Evolutionary conservation across 2,888 invertebrate species (phyloP), one percentile per base, ranked within the genome.

Genomic region (Cetonia aurata): DNA sequence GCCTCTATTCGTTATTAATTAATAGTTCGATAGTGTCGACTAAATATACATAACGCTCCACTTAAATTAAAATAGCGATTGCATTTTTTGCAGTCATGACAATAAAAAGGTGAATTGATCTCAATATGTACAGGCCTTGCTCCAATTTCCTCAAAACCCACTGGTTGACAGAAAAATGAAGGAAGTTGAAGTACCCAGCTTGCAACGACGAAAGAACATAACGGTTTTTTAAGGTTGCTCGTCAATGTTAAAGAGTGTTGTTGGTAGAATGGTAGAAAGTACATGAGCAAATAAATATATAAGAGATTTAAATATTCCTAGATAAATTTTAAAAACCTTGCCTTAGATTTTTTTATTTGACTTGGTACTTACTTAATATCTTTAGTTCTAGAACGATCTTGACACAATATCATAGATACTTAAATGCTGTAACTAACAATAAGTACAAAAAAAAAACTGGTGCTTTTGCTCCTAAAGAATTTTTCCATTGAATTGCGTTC

Each of bases 1-100:
- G 55, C 56, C 44, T 56, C 31, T 15, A 65, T 17, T 53, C n/a
- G n/a, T 19, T n/a, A 53, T 53, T 53, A 31, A 53, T 12, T 42
- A 15, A 42, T 57, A 41, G 8, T 57, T 15, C 17, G 15, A 15
- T 25, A 25, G 4, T 17, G 31, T 12, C 41, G 33, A 13, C 10
- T 37, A n/a, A n/a, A 13, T 10, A 31, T 31, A 42, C 4, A 19
- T 12, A 19, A n/a, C 46, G 67, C 6, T 67, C 55, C 37, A 67
- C 15, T 46, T 67, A 56, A 67, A 56, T 67, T 62, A 9, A 25
- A 59, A 44, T 59, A 59, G 25, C 66, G 56, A 67, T 31, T 67
- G 67, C 67, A 67, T 67, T 52, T 67, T 67, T 67, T 65, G 48
- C 52, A 50, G 55, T 9, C 6, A 33, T 55, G 33, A 55, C 46